Evolutionary conservation across 2,888 invertebrate genomes (phyloP), one percentile per base, ranked within the genome.

Genomic region (Ectemnius cavifrons): DNA sequence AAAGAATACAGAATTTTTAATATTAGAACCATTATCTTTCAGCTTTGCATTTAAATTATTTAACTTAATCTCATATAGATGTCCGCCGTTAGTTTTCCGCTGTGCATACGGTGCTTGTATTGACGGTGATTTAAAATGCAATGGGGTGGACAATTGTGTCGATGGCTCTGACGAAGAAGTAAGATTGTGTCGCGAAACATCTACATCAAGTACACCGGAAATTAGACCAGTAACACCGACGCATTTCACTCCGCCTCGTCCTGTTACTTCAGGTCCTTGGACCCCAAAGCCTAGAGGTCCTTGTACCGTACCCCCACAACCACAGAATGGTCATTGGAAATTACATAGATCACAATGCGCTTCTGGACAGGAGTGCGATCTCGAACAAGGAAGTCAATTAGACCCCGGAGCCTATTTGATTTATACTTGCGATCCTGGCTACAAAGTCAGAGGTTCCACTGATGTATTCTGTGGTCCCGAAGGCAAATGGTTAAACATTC

Each of bases 21-120:
- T 52, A 1, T 52, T 52, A 5, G n/a, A 0, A 11, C 14, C 13
- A 13, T 52, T 16, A 47, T 47, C 14, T 11, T 52, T 11, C n/a
- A 52, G 1, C 11, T 4, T 37, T 37, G 1, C 37, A 6, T 8
- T 46, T 28, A 28, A 60, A 1, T 16, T 3, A 52, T 37, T 11
- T 27, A 63, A 11, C 4, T 61, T 6, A 14, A 60, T 58, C 4
- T n/a, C 13, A 58, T 2, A 57, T 56, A 91, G 92, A 14, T 92
- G 92, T 73, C 82, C 86, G 0, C 58, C 81, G 3, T 82, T 79
- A 16, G 80, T 84, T 11, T 92, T 91, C 70, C 89, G 88, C 20
- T 92, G 92, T 73, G 60, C 79, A 0, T 92, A 92, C 71, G 91
- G 92, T 13, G 92, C 89, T 5, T 92, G 91, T 73, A 90, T 92